Percentiles rank a stretch among this genome's conserved stretches.
Evolutionary conservation across 2,888 invertebrate genomes (phyloP).

Genomic region (Mythimna impura): DNA sequence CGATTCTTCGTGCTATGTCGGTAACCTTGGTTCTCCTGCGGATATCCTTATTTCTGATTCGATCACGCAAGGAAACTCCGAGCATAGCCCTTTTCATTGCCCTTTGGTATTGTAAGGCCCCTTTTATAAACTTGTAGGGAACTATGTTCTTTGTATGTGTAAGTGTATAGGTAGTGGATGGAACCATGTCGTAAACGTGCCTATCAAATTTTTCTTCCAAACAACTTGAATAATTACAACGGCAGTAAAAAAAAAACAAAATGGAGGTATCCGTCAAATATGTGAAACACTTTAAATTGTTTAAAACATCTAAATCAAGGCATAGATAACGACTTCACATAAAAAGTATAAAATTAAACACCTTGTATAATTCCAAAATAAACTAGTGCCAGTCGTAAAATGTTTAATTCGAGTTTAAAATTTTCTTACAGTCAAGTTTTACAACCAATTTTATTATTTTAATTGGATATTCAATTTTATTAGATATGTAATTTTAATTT

Average conservation of each 20-base stretch:
- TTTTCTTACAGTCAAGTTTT: slow-evolving; percentile 29
- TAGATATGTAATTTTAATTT: too few relatives aligned
- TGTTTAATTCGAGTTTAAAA: slow-evolving; percentile 43
- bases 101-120: too few relatives aligned
- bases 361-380: slow-evolving; percentile 37
- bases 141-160: too few relatives aligned
- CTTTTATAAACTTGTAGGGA: too few relatives aligned
- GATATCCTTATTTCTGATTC: too few relatives aligned
- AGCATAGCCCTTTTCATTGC: too few relatives aligned
- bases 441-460: slow-evolving; percentile 37
- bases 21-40: too few relatives aligned
- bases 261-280: not conserved
- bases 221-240: not conserved
- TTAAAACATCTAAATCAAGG: slow-evolving; percentile 3
- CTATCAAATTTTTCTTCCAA: not conserved
- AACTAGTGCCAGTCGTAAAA: slow-evolving; percentile 40
- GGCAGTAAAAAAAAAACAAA: not conserved
- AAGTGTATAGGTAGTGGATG: too few relatives aligned
- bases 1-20: too few relatives aligned
- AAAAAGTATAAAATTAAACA: slow-evolving; percentile 34
- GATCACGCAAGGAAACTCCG: too few relatives aligned
- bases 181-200: too few relatives aligned
- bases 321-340: slow-evolving; percentile 19
- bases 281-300: slow-evolving; percentile 1
- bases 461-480: slow-evolving; percentile 30